A percentile compares a stretch with the other conserved stretches of the same genome.
phyloP scores from a whole-genome alignment of 2,888 invertebrate species.

The Lepetodrilus schrolli region DNA sequence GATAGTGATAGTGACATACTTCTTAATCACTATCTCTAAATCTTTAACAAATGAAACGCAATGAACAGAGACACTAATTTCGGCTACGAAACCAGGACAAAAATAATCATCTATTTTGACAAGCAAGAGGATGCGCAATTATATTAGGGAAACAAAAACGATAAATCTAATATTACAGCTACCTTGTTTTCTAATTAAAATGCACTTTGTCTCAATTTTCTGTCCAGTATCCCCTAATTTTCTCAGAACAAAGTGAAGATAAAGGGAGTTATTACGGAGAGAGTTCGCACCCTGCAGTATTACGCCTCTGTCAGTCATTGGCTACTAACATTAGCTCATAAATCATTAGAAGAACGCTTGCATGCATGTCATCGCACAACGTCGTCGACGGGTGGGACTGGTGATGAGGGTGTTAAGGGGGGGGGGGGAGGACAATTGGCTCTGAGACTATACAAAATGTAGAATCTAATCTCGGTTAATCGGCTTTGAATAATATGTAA shows the following conservation, averaged over 20 bases:
- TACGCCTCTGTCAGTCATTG: neutral
- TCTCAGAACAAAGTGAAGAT: conserved; percentile 14
- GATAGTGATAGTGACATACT: no score
- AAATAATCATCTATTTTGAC: conserved; percentile 22
- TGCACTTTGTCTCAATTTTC: conserved; percentile 21
- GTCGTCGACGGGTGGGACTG: neutral
- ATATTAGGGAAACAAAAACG: conserved; percentile 26
- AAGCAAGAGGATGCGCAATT: neutral
- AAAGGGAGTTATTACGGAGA: neutral
- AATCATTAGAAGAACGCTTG: neutral
- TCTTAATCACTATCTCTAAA: no score
- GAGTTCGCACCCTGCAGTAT: neutral
- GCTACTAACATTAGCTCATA: neutral
- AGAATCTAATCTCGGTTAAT: no score
- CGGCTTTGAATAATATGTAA: no score
- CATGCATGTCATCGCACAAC: conserved; percentile 15
- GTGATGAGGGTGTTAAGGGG: neutral
- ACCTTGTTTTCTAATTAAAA: conserved; percentile 27
- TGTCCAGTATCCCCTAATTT: conserved; percentile 13
- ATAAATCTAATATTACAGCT: conserved; percentile 25
- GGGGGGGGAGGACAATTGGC: no score
- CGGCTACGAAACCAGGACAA: neutral
- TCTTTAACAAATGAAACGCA: conserved; percentile 9
- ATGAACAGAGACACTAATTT: conserved; percentile 19
- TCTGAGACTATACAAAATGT: no score